phyloP scores from a whole-genome alignment of 1,140 invertebrate species.

The Tenebrio molitor region DNA sequence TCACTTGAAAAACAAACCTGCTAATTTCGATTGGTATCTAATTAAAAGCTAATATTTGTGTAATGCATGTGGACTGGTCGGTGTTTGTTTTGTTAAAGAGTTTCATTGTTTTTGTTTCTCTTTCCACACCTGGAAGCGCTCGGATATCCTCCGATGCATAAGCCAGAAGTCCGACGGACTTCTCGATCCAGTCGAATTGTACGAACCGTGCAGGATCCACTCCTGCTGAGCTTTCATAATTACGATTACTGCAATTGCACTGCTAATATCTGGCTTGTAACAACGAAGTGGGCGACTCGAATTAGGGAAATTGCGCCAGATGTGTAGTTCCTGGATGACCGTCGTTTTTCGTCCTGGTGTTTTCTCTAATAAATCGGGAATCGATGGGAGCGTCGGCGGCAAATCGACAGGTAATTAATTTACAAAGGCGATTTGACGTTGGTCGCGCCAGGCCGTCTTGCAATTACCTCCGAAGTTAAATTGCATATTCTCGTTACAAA shows the following conservation, averaged over 20 bases:
- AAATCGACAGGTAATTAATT: constrained; percentile 54
- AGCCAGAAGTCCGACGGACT: not conserved
- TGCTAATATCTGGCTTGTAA: constrained; percentile 3
- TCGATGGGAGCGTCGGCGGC: too few relatives aligned
- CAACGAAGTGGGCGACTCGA: not conserved
- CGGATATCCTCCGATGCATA: not conserved
- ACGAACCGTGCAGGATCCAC: not conserved
- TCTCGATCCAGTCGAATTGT: too few relatives aligned
- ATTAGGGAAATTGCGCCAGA: constrained; percentile 1
- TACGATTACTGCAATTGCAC: constrained; percentile 30
- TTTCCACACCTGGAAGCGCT: not conserved
- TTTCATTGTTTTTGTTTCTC: constrained; percentile 20
- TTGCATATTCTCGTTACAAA: constrained; percentile 56
- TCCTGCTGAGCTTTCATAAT: constrained; percentile 28
- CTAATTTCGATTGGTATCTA: constrained; percentile 18
- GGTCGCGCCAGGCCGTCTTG: constrained; percentile 46
- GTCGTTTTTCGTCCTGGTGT: too few relatives aligned
- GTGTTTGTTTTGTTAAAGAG: constrained; percentile 25
- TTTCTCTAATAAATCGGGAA: too few relatives aligned
- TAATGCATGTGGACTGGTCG: constrained; percentile 27
- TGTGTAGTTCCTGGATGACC: too few relatives aligned
- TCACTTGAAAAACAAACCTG: constrained; percentile 21
- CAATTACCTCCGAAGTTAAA: constrained; percentile 54
- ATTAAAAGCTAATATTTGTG: constrained; percentile 38
- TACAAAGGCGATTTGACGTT: constrained; percentile 44